Conservation (phyloP, 2,888 invertebrate species). For the Tigriopus californicus region DNA sequence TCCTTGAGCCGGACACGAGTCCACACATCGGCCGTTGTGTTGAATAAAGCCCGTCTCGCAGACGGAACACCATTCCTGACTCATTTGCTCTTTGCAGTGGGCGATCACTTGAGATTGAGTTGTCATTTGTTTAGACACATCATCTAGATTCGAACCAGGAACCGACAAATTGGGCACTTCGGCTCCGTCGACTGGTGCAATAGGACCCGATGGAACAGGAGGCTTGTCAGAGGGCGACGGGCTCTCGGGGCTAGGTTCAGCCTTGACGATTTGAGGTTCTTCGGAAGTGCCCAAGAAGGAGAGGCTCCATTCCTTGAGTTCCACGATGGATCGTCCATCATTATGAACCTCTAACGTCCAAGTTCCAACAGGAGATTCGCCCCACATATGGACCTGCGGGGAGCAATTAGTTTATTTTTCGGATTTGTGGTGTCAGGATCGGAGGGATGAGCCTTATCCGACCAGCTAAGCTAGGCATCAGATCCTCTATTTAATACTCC, state of each 20-base stretch:
- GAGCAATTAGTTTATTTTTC: too few relatives aligned
- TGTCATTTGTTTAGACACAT: neutral
- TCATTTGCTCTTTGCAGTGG: neutral
- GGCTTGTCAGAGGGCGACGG: neutral
- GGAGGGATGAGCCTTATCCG: too few relatives aligned
- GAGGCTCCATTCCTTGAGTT: constrained; percentile 1
- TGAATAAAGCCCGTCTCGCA: constrained; percentile 42
- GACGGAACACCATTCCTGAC: constrained; percentile 33
- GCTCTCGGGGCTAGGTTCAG: neutral
- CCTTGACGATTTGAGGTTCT: neutral
- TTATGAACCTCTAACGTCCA: constrained; percentile 94
- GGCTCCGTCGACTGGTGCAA: neutral
- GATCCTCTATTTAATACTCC: too few relatives aligned
- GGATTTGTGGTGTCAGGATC: too few relatives aligned
- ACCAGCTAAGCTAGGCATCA: too few relatives aligned
- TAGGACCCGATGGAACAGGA: neutral
- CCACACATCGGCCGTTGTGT: constrained; percentile 40
- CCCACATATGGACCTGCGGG: constrained; percentile 67
- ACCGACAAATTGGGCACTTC: neutral
- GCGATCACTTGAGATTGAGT: neutral
- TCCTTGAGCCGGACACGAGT: constrained; percentile 34
- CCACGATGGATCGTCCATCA: constrained; percentile 65
- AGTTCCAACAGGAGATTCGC: constrained; percentile 74
- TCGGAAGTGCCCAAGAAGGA: neutral
- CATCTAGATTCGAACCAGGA: neutral